Percentiles rank a stretch among this genome's conserved stretches.
These are phyloP conservation scores for Alligator sinensis DNA, from an alignment of 2,113 vertebrate species.

Conservation along the genomic window DNA sequence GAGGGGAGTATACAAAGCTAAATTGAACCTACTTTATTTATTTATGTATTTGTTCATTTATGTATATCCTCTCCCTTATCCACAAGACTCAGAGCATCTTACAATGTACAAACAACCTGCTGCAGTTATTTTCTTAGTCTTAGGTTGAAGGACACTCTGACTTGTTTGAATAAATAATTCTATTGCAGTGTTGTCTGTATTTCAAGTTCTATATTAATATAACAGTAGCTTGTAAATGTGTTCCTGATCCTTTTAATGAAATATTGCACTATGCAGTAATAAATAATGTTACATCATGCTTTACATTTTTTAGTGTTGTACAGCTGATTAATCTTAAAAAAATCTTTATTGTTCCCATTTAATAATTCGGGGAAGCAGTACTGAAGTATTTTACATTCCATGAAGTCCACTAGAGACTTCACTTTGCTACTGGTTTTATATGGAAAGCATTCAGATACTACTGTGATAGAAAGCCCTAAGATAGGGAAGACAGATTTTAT, in stretches of 20 bases:
- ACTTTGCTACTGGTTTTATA: background rate
- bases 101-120: too few relatives aligned
- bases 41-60: background rate
- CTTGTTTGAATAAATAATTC: background rate
- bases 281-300: rapidly evolving
- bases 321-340: background rate
- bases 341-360: background rate
- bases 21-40: background rate
- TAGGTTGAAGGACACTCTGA: background rate
- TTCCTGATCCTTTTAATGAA: rapidly evolving
- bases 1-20: rapidly evolving
- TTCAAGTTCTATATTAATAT: background rate
- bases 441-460: background rate
- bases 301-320: background rate
- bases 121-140: background rate
- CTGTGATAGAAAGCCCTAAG: background rate
- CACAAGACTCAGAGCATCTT: too few relatives aligned
- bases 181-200: background rate
- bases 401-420: background rate
- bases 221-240: background rate
- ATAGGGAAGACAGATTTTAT: background rate
- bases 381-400: background rate
- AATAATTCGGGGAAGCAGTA: background rate
- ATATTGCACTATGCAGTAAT: rapidly evolving
- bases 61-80: background rate